A percentile compares a stretch with the other conserved stretches of the same genome.
These are phyloP conservation scores for Aerospiza tachiro DNA, from an alignment of 2,797 vertebrate species.

Conservation along the genomic window DNA sequence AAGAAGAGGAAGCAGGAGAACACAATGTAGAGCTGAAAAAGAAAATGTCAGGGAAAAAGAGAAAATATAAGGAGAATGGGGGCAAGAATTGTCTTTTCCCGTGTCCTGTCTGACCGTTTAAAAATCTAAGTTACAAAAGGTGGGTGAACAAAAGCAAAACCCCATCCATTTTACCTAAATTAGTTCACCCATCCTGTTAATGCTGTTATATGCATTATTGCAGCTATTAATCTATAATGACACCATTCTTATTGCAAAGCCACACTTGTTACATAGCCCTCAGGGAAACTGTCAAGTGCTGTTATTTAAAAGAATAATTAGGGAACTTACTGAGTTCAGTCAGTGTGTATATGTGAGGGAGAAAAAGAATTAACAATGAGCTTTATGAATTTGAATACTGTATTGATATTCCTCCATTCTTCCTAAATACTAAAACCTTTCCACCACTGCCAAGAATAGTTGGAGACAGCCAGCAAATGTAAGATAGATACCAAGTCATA, in stretches of 20 bases:
- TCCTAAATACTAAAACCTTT: background rate
- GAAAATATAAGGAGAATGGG: background rate
- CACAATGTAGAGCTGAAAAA: background rate
- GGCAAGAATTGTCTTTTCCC: background rate
- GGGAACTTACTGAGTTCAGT: background rate
- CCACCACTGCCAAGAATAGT: background rate
- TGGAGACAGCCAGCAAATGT: background rate
- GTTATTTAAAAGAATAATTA: slow-evolving; percentile 25
- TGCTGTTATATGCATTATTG: background rate
- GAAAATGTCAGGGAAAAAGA: background rate
- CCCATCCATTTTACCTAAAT: background rate
- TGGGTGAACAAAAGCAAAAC: background rate
- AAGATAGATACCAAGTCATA: background rate
- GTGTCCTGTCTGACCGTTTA: background rate
- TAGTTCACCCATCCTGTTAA: background rate
- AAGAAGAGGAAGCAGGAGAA: background rate
- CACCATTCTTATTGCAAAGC: background rate
- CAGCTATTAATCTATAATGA: background rate
- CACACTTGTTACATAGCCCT: background rate
- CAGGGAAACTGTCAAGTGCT: background rate
- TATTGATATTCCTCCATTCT: background rate
- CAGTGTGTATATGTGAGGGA: background rate
- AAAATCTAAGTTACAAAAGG: background rate
- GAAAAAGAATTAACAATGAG: background rate
- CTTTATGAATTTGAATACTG: background rate